A percentile compares a stretch with the other conserved stretches of the same genome.
These are phyloP conservation scores for Pterocles burchelli DNA, from an alignment of 2,113 vertebrate species.

Conservation along the genomic window DNA sequence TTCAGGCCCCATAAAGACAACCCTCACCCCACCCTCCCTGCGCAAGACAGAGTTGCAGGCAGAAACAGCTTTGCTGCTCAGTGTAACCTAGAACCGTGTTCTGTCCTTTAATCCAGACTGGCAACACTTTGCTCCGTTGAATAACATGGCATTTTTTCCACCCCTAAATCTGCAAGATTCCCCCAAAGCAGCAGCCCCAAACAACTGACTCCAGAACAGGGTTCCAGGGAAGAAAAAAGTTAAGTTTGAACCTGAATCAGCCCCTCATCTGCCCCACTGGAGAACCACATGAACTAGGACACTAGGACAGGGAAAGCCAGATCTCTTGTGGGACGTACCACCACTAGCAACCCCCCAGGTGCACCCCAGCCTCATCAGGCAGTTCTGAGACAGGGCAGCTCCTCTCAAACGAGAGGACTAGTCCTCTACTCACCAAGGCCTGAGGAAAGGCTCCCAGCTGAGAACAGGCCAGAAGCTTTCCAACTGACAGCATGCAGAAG, in stretches of 20 bases:
- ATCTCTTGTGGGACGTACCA: neutral
- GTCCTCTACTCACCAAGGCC: no score
- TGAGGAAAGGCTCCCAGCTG: no score
- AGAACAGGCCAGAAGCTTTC: no score
- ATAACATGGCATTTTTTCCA: neutral
- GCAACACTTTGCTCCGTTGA: neutral
- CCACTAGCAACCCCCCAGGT: no score
- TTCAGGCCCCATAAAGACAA: constrained; percentile 60
- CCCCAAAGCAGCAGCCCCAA: neutral
- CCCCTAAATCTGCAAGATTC: neutral
- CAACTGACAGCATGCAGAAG: no score
- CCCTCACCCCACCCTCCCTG: neutral
- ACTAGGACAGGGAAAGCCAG: neutral
- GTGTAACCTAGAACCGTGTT: neutral
- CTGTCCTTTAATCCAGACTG: neutral
- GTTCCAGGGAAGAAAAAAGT: neutral
- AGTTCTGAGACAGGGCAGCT: accelerated
- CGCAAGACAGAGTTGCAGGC: neutral
- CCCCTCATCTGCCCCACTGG: neutral
- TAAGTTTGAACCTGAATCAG: neutral
- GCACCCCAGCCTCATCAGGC: neutral
- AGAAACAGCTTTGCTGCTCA: neutral
- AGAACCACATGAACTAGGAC: neutral
- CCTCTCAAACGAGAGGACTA: no score
- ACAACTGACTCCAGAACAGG: neutral